A percentile compares a stretch with the other conserved stretches of the same genome.
Conservation (phyloP, 2,113 vertebrate genomes). For the Apistogramma diplotaenia region DNA sequence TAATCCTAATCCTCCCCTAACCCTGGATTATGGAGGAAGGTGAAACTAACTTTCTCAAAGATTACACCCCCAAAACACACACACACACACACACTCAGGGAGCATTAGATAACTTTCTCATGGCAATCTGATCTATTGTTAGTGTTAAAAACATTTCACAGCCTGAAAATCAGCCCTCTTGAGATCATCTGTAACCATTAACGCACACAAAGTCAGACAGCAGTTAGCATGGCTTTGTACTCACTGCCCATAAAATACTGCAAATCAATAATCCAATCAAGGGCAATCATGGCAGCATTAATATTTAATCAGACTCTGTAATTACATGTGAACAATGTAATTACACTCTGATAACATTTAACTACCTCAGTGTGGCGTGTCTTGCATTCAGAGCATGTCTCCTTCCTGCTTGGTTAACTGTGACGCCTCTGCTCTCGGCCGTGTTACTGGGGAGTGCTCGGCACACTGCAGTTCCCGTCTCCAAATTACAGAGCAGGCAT, state of each 20-base stretch:
- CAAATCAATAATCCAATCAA: constrained; percentile 40
- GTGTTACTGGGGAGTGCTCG: neutral
- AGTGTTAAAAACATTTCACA: neutral
- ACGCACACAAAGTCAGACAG: neutral
- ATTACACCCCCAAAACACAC: too few relatives aligned
- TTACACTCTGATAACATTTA: constrained; percentile 43
- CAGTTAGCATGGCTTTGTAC: neutral
- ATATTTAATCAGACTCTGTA: constrained; percentile 25
- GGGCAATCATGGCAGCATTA: neutral
- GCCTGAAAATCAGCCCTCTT: neutral
- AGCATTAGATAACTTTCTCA: neutral
- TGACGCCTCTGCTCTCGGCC: neutral
- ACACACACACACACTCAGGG: too few relatives aligned
- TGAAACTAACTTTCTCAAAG: too few relatives aligned
- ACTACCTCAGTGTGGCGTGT: neutral
- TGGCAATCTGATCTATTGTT: neutral
- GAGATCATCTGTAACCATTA: neutral
- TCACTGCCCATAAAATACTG: neutral
- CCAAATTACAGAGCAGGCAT: neutral
- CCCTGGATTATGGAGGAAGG: too few relatives aligned
- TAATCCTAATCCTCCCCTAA: too few relatives aligned
- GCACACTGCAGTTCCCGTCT: neutral
- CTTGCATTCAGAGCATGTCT: neutral
- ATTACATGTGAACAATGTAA: constrained; percentile 29
- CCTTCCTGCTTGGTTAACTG: neutral